A percentile compares a stretch with the other conserved stretches of the same genome.
phyloP scores from a whole-genome alignment of 2,888 invertebrate genomes.

The Gnatocerus cornutus region DNA sequence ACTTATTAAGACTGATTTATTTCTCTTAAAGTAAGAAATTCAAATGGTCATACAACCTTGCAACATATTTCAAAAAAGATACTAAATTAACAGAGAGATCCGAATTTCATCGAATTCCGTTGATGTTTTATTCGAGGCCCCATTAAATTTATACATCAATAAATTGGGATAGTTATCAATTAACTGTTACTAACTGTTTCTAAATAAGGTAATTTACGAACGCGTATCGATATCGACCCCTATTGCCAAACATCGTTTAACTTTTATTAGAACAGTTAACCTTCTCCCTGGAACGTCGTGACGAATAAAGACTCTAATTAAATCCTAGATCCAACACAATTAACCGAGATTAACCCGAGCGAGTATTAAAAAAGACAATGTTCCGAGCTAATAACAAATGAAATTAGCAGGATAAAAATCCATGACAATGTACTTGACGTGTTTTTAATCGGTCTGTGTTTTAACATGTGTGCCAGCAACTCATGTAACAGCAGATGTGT shows the following conservation, averaged over 20 bases:
- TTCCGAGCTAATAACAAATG: slow-evolving; percentile 24
- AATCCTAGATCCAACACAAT: slow-evolving; percentile 43
- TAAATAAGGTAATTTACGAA: slow-evolving; percentile 28
- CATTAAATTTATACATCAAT: slow-evolving; percentile 15
- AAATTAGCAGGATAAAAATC: slow-evolving; percentile 26
- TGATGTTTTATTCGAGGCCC: background rate
- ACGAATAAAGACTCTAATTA: slow-evolving; percentile 48
- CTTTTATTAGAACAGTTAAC: slow-evolving; percentile 50
- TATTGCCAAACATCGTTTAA: slow-evolving; percentile 48
- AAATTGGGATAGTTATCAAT: slow-evolving; percentile 18
- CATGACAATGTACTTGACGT: slow-evolving; percentile 4
- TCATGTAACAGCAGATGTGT: slow-evolving; percentile 27
- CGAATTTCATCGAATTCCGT: too few relatives aligned
- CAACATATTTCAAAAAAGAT: background rate
- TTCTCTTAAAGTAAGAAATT: background rate
- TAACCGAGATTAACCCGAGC: slow-evolving; percentile 39
- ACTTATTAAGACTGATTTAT: slow-evolving; percentile 1
- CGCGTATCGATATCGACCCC: slow-evolving; percentile 41
- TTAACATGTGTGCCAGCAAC: slow-evolving; percentile 25
- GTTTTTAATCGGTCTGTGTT: slow-evolving; percentile 26
- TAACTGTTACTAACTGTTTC: slow-evolving; percentile 11
- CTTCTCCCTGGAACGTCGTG: slow-evolving; percentile 42
- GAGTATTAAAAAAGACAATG: slow-evolving; percentile 41
- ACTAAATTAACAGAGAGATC: too few relatives aligned
- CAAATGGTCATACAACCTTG: background rate